Percentiles rank a stretch among this genome's conserved stretches.
These are phyloP conservation scores for Oryzias melastigma DNA, from an alignment of 2,113 vertebrate species.

Conservation along the genomic window DNA sequence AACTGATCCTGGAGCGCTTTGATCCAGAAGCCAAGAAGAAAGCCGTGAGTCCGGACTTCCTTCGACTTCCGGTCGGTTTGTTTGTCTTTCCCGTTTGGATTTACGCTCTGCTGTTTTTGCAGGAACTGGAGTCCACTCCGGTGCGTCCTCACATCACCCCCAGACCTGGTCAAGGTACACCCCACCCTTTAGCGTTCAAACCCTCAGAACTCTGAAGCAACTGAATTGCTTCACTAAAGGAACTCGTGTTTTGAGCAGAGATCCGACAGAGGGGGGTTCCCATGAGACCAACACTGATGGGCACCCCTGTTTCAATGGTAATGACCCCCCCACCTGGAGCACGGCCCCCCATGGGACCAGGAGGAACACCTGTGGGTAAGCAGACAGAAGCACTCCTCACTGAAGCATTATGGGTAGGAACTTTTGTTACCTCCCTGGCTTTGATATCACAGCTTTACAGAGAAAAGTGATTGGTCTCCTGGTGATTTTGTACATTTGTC, in stretches of 20 bases:
- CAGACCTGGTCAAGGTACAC: constrained; percentile 90
- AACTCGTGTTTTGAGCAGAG: constrained; percentile 69
- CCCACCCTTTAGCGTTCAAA: too few species aligned
- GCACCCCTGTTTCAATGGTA: constrained; percentile 54
- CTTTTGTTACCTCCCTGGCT: neutral
- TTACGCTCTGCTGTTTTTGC: constrained; percentile 14
- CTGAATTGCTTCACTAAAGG: neutral
- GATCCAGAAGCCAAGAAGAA: constrained; percentile 90
- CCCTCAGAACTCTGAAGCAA: neutral
- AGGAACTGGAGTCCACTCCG: constrained; percentile 86
- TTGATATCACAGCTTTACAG: too few species aligned
- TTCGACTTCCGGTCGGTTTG: neutral
- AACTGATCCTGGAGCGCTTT: constrained; percentile 95
- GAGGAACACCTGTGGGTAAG: constrained; percentile 73
- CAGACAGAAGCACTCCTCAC: neutral
- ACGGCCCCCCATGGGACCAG: constrained; percentile 52
- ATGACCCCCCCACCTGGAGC: constrained; percentile 65
- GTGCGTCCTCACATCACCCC: constrained; percentile 83
- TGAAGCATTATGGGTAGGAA: neutral
- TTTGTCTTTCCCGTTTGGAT: neutral
- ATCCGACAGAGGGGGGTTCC: constrained; percentile 87
- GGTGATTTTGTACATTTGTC: too few species aligned
- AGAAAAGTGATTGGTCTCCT: too few species aligned
- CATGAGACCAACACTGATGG: constrained; percentile 79
- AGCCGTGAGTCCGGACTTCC: constrained; percentile 75